Conservation (phyloP, 2,797 vertebrate species). For the Bradypus variegatus region DNA sequence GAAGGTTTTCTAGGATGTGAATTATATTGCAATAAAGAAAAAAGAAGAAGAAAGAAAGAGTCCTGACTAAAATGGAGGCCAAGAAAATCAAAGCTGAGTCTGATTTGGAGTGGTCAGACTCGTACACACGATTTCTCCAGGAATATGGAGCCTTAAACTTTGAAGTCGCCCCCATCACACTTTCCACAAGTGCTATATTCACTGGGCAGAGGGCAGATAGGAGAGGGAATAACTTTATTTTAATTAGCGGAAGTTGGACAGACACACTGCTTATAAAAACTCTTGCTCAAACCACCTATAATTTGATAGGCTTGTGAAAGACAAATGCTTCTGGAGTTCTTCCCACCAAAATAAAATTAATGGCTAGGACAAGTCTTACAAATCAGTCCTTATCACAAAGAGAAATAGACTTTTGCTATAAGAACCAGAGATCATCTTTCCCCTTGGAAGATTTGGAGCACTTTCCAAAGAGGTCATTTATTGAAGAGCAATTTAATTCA, state of each 20-base stretch:
- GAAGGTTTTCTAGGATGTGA: background rate
- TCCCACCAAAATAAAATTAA: slow-evolving; percentile 28
- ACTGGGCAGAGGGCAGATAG: background rate
- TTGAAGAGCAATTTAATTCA: background rate
- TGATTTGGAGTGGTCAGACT: background rate
- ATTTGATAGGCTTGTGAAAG: background rate
- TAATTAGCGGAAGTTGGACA: background rate
- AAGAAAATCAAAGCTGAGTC: background rate
- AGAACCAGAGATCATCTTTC: background rate
- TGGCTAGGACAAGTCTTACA: background rate
- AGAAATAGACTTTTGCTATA: background rate
- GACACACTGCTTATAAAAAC: background rate
- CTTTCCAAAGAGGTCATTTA: background rate
- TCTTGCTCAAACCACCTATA: background rate
- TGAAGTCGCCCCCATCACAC: background rate
- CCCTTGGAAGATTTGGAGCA: background rate
- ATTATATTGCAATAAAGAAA: background rate
- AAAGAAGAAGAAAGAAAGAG: no score
- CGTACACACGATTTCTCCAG: background rate
- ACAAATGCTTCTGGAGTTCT: background rate
- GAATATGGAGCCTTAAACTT: background rate
- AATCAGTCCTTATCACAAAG: slow-evolving; percentile 33
- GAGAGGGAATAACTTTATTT: background rate
- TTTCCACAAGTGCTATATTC: background rate
- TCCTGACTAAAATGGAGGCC: background rate